Percentiles rank a stretch among this genome's conserved stretches.
phyloP scores from a whole-genome alignment of 2,888 invertebrate genomes.

The Trissolcus japonicus region DNA sequence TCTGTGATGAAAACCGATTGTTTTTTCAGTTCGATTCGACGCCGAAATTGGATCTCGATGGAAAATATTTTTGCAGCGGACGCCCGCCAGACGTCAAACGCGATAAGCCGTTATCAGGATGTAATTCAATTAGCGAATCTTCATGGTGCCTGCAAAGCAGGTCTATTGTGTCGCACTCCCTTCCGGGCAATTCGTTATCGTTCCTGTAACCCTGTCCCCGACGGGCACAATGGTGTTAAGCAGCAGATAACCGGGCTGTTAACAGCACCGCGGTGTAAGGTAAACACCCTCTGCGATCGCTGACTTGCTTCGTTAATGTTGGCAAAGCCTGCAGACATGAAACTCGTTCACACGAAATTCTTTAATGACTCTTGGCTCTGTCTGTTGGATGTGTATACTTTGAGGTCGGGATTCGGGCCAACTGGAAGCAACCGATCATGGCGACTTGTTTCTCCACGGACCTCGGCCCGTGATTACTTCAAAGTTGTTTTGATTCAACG shows the following conservation, averaged over 20 bases:
- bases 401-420: slow-evolving; percentile 32
- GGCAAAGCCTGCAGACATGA: slow-evolving; percentile 43
- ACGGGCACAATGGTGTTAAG: slow-evolving; percentile 72
- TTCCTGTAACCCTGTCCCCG: slow-evolving; percentile 51
- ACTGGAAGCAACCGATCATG: slow-evolving; percentile 37
- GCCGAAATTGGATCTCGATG: slow-evolving; percentile 28
- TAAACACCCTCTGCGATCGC: slow-evolving; percentile 31
- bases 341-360: slow-evolving; percentile 63
- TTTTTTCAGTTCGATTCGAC: slow-evolving; percentile 20
- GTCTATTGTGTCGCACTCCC: slow-evolving; percentile 51
- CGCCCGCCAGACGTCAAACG: slow-evolving; percentile 16
- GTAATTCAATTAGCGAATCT: slow-evolving; percentile 75
- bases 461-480: slow-evolving; percentile 25
- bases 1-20: not conserved
- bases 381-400: slow-evolving; percentile 29
- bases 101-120: slow-evolving; percentile 71
- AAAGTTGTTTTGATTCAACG: slow-evolving; percentile 12
- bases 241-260: slow-evolving; percentile 68
- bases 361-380: slow-evolving; percentile 61
- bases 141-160: slow-evolving; percentile 60
- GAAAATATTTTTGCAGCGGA: slow-evolving; percentile 57
- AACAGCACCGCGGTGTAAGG: slow-evolving; percentile 39
- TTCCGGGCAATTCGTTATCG: slow-evolving; percentile 70
- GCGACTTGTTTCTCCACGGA: slow-evolving; percentile 19
- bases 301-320: slow-evolving; percentile 47